A percentile compares a stretch with the other conserved stretches of the same genome.
Conservation (phyloP, 2,888 invertebrate genomes). For the Drosophila koepferae region DNA sequence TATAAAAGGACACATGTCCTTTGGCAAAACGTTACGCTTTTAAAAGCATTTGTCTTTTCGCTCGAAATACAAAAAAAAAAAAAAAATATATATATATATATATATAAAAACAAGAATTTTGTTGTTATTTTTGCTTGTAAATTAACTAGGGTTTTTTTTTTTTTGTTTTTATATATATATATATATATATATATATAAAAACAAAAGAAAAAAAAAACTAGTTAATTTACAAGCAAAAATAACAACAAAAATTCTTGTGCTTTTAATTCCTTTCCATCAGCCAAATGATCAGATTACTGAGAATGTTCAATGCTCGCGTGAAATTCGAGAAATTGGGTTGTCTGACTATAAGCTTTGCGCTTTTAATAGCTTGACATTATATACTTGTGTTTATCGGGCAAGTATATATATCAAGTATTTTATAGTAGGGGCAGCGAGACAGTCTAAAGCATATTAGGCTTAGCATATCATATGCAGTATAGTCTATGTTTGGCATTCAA, state of each 20-base stretch:
- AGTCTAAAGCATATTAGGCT: not conserved
- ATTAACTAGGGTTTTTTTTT: no score
- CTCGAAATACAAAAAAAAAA: conserved; percentile 13
- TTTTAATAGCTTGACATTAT: not conserved
- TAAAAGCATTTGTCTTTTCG: conserved; percentile 74
- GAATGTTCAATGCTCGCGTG: not conserved
- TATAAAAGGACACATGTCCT: conserved; percentile 73
- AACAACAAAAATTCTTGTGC: conserved; percentile 2
- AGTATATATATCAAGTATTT: not conserved
- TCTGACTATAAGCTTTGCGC: not conserved
- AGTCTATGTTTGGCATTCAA: not conserved
- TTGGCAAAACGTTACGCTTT: conserved; percentile 68
- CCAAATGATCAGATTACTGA: conserved; percentile 41
- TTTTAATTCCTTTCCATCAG: conserved; percentile 31
- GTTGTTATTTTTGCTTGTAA: no score
- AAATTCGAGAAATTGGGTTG: conserved; percentile 3
- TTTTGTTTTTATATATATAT: no score
- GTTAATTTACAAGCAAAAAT: conserved; percentile 65
- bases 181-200: no score
- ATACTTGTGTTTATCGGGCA: not conserved
- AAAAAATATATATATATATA: no score
- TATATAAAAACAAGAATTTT: no score
- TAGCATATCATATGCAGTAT: not conserved
- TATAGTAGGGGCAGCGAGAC: not conserved
- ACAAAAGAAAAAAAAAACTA: no score